A percentile compares a stretch with the other conserved stretches of the same genome.
phyloP scores from a whole-genome alignment of 2,113 vertebrate species.

The Notiomystis cincta region DNA sequence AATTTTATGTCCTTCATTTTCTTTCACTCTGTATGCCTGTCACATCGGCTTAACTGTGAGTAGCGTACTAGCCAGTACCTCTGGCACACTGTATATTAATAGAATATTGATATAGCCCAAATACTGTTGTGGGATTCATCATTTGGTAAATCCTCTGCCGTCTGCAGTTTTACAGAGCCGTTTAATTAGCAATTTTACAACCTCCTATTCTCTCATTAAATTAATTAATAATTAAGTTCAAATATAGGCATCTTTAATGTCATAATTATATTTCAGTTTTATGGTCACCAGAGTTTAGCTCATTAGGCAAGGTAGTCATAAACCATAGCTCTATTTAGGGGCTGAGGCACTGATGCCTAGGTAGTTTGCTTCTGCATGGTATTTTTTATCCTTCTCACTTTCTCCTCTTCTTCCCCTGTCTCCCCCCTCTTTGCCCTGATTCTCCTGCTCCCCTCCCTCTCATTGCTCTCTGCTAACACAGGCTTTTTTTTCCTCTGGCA shows the following conservation, averaged over 20 bases:
- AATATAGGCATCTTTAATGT: conserved; percentile 90
- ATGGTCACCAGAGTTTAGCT: conserved; percentile 83
- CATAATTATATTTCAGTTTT: conserved; percentile 91
- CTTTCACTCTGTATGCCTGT: conserved; percentile 77
- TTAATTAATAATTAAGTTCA: conserved; percentile 92
- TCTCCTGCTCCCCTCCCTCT: background rate
- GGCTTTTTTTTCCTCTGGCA: background rate
- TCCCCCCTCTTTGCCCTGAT: background rate
- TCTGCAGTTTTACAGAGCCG: conserved; percentile 80
- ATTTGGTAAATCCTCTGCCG: conserved; percentile 81
- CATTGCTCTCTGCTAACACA: background rate
- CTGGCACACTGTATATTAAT: conserved; percentile 88
- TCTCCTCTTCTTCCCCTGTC: background rate
- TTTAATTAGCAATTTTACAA: conserved; percentile 90
- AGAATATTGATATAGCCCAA: conserved; percentile 92
- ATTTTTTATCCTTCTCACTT: conserved; percentile 42
- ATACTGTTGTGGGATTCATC: conserved; percentile 77
- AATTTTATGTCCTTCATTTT: conserved; percentile 85
- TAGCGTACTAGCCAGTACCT: conserved; percentile 78
- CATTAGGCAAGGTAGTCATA: conserved; percentile 77
- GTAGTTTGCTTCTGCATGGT: background rate
- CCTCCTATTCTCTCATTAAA: conserved; percentile 85
- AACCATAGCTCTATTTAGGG: conserved; percentile 71
- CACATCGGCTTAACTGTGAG: conserved; percentile 81
- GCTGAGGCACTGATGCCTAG: conserved; percentile 22